Evolutionary conservation across 2,888 invertebrate species (phyloP), one percentile per base, ranked within the genome.

Genomic region (Theretra japonica): DNA sequence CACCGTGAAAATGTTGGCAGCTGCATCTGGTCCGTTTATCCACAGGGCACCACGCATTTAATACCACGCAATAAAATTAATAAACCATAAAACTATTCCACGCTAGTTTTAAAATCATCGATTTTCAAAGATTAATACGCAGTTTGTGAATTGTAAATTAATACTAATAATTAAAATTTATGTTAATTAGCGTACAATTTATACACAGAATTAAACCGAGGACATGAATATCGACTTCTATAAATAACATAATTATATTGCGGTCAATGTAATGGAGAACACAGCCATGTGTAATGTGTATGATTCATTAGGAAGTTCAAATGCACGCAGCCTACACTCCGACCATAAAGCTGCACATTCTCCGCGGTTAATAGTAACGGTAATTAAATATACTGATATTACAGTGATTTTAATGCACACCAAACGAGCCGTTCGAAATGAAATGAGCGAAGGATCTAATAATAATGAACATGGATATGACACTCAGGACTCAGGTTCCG

Each of bases 301-400:
- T 48, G 53, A 53, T n/a, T 60, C 25, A 60, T 60, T 48, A 48
- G 23, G 17, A 41, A 48, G 48, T 33, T n/a, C 23, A 65, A 65
- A 65, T 23, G 41, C 62, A 65, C 6, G 21, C n/a, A 11, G 41
- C 17, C 48, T 53, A 53, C 4, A 48, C 41, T 23, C 33, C 4
- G 28, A 4, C 21, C 2, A 21, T 62, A 19, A 2, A 15, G 41
- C 41, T n/a, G 19, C 41, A 62, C 48, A 48, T 65, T 48, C 41
- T 41, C 48, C 23, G 65, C 23, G 23, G 23, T 65, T 48, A 41
- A 62, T 28, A 19, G 5, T 41, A 62, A 62, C 65, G 48, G 65
- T 65, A 65, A 65, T 65, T 62, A 62, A 21, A 41, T 58, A 25
- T 58, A 58, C 58, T 58, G 25, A 17, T 15, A 58, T 65, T 65